Evolutionary conservation across 2,888 invertebrate species (phyloP), one percentile per base, ranked within the genome.

Genomic region (Drosophila antonietae): DNA sequence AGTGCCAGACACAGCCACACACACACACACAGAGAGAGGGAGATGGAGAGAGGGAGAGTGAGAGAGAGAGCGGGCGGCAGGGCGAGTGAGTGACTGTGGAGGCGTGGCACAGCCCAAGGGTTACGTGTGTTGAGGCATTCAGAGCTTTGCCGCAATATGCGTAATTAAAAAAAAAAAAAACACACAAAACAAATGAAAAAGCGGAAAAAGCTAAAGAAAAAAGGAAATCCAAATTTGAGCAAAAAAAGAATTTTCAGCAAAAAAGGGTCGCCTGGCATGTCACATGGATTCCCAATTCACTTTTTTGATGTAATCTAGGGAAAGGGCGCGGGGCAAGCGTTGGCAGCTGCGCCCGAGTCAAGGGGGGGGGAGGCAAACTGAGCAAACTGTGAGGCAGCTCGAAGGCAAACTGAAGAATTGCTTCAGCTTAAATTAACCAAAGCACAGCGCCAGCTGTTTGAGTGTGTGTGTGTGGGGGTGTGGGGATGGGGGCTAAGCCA

Each of bases 101-200:
- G 55, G 41, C 43, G 59, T 49, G 64, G 63, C 53, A 33, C 37
- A 15, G 52, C 52, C 37, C 52, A 14, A 37, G 52, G 52, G 52
- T 37, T 37, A 35, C 15, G 9, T 20, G 52, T 37, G 52, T 7
- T 35, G 52, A 37, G 52, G 52, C 82, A 76, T 67, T 60, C 51
- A 33, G 52, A 33, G 52, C 56, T 51, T 43, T 57, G 70, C 58
- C 71, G 78, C 71, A 78, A 87, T 78, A 81, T 80, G 79, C 80
- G 79, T 76, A 83, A 83, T 83, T 88, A 79, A 69, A 79, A 79
- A 23, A 58, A 14, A 46, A 20, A 18, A 41, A 37, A 37, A 1
- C n/a, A n/a, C n/a, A n/a, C n/a, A n/a, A 2, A 20, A 20, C 2
- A 12, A 37, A 37, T 14, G 12, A 35, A 43, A 12, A 44, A 20